These are phyloP conservation scores for Talpa occidentalis DNA, from an alignment of 2,113 vertebrate species.

Conservation along the genomic window DNA sequence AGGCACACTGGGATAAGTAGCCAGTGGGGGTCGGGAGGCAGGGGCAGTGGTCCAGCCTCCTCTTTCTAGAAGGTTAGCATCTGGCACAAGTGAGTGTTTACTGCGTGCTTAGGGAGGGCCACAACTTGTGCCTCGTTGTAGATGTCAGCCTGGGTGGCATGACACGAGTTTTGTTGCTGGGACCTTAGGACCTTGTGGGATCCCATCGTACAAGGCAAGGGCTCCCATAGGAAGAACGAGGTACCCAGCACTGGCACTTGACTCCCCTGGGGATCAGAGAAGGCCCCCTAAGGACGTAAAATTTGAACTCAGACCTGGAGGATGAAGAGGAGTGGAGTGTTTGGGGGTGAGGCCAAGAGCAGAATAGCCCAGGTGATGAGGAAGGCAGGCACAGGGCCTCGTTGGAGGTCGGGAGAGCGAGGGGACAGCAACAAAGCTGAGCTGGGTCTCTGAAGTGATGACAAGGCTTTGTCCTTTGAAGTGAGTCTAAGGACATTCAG, in stretches of 20 bases:
- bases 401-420: background rate
- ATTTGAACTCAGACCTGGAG: background rate
- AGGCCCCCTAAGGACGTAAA: background rate
- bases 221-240: no score
- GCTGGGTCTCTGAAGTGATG: background rate
- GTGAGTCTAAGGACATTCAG: background rate
- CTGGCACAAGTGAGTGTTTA: background rate
- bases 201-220: no score
- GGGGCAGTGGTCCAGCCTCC: background rate
- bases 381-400: background rate
- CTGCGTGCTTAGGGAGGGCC: background rate
- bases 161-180: fast-evolving
- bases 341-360: background rate
- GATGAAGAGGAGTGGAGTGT: background rate
- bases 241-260: no score
- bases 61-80: background rate
- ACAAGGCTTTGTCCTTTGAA: background rate
- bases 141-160: background rate
- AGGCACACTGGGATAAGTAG: background rate
- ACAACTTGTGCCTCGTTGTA: background rate
- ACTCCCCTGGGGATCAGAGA: background rate
- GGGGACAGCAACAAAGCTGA: fast-evolving
- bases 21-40: background rate
- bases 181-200: background rate
- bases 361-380: background rate